Evolutionary conservation across 2,797 vertebrate genomes (phyloP).

Genomic region (Rhyacichthys aspro): DNA sequence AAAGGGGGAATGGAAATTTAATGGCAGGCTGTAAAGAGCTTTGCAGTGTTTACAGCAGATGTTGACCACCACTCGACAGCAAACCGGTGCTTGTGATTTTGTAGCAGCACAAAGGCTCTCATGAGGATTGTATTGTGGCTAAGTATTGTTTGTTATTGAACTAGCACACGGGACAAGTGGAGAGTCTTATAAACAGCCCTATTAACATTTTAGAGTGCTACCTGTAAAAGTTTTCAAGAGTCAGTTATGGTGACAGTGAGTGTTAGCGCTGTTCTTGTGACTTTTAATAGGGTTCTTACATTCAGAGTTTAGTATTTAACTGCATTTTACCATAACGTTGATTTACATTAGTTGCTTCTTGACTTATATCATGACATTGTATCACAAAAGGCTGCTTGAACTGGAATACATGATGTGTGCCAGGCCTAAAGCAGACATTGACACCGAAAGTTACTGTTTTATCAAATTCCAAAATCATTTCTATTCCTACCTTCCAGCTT

Average conservation of each 20-base stretch:
- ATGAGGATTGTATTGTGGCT: slow-evolving; percentile 13
- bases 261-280: neutral
- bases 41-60: slow-evolving; percentile 37
- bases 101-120: slow-evolving; percentile 29
- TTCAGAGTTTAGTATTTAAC: too few species aligned
- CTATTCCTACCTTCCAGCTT: slow-evolving; percentile 35
- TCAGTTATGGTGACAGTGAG: neutral
- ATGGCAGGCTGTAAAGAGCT: slow-evolving; percentile 33
- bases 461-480: neutral
- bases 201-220: slow-evolving; percentile 21
- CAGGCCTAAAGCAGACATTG: too few species aligned
- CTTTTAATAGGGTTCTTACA: neutral
- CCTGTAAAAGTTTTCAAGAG: slow-evolving; percentile 3
- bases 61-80: slow-evolving; percentile 38
- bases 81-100: slow-evolving; percentile 33
- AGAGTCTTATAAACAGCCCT: slow-evolving; percentile 35
- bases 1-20: slow-evolving; percentile 34
- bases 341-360: too few species aligned
- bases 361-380: too few species aligned
- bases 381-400: too few species aligned
- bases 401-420: too few species aligned
- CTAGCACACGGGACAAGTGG: slow-evolving; percentile 27
- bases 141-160: slow-evolving; percentile 25
- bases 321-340: neutral
- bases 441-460: too few species aligned